These are phyloP conservation scores for Alloplasta piceator DNA, from an alignment of 2,888 invertebrate genomes.

Conservation along the genomic window DNA sequence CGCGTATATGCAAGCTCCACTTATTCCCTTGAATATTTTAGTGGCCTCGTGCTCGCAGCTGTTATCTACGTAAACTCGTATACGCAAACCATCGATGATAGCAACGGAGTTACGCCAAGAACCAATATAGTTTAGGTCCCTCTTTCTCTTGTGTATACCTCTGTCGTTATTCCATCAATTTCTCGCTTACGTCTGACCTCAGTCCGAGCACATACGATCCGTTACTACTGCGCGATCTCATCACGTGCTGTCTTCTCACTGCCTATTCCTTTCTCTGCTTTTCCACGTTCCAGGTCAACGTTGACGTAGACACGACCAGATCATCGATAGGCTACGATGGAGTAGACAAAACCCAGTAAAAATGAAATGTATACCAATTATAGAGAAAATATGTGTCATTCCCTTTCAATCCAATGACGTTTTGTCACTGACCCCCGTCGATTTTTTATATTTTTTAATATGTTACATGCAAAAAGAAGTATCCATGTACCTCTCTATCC, in stretches of 20 bases:
- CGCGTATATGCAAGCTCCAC: slow-evolving; percentile 42
- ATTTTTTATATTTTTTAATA: too few species aligned
- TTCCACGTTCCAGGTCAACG: not conserved
- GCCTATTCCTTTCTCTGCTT: not conserved
- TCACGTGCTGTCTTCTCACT: slow-evolving; percentile 12
- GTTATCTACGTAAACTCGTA: slow-evolving; percentile 77
- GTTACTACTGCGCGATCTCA: slow-evolving; percentile 10
- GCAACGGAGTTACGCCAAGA: slow-evolving; percentile 16
- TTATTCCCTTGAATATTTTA: slow-evolving; percentile 75
- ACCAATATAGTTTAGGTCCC: slow-evolving; percentile 17
- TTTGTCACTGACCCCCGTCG: too few species aligned
- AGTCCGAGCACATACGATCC: slow-evolving; percentile 5
- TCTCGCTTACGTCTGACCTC: not conserved
- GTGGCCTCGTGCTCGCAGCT: slow-evolving; percentile 72
- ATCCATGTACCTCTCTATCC: too few species aligned
- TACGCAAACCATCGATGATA: slow-evolving; percentile 24
- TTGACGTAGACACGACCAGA: not conserved
- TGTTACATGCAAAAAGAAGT: too few species aligned
- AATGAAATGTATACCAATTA: too few species aligned
- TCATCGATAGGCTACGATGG: not conserved
- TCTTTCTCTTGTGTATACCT: not conserved
- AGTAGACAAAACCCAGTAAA: too few species aligned
- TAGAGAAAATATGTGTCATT: too few species aligned
- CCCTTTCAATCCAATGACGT: too few species aligned
- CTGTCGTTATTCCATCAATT: not conserved